A percentile compares a stretch with the other conserved stretches of the same genome.
These are phyloP conservation scores for Prenolepis imparis DNA, from an alignment of 2,888 invertebrate species.

Conservation along the genomic window DNA sequence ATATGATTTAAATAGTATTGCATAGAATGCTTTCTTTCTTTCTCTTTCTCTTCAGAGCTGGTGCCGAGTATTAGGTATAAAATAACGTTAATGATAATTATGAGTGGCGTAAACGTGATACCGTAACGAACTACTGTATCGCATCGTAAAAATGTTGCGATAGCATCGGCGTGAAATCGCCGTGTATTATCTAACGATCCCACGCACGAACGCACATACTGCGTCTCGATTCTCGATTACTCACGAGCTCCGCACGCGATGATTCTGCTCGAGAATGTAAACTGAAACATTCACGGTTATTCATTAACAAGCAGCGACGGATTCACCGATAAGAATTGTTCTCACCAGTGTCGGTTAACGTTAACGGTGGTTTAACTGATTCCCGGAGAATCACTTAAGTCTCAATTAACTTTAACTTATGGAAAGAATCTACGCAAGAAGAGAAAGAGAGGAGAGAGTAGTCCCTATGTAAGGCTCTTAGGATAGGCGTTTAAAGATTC, in stretches of 20 bases:
- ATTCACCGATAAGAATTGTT: constrained; percentile 39
- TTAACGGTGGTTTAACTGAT: constrained; percentile 33
- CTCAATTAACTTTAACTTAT: constrained; percentile 39
- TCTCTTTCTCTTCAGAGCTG: neutral
- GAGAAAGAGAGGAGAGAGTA: neutral
- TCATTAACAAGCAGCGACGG: constrained; percentile 32
- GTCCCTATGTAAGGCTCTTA: neutral
- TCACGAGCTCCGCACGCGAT: constrained; percentile 46
- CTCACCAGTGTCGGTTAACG: constrained; percentile 19
- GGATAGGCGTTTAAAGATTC: neutral
- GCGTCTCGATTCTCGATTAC: constrained; percentile 55
- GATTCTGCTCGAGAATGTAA: constrained; percentile 47
- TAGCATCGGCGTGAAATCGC: constrained; percentile 58
- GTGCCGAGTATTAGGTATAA: constrained; percentile 29
- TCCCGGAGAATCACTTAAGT: constrained; percentile 43
- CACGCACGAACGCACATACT: constrained; percentile 56
- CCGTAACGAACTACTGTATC: constrained; percentile 60
- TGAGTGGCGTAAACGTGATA: constrained; percentile 53
- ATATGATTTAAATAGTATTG: neutral
- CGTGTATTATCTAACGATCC: constrained; percentile 49
- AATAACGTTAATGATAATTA: constrained; percentile 55
- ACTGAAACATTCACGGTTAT: constrained; percentile 31
- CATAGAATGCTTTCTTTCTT: neutral
- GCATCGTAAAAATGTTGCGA: constrained; percentile 55
- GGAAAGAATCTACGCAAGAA: neutral